These are phyloP conservation scores for Cheiracanthium punctorium DNA, from an alignment of 2,888 invertebrate species.

Conservation along the genomic window DNA sequence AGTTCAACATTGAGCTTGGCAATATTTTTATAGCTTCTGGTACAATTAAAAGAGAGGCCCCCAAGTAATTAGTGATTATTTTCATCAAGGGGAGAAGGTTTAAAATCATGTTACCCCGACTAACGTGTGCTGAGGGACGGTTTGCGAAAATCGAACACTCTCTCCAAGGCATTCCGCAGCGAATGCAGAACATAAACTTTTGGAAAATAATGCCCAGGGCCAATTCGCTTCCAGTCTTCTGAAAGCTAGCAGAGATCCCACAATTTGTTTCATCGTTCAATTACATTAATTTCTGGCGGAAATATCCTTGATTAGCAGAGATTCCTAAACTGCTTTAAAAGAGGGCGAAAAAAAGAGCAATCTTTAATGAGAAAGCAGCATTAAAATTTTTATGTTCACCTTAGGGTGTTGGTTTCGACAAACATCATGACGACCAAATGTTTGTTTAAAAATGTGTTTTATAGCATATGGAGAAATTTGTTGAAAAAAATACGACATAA, in stretches of 20 bases:
- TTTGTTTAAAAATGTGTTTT: constrained; percentile 5
- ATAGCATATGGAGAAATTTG: constrained; percentile 7
- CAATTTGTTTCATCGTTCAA: constrained; percentile 54
- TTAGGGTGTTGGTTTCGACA: background rate
- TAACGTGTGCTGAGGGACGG: constrained; percentile 52
- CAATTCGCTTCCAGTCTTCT: background rate
- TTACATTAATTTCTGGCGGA: constrained; percentile 34
- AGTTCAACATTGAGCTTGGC: constrained; percentile 22
- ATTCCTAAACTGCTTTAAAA: too few species aligned
- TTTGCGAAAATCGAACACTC: constrained; percentile 11
- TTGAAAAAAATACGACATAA: too few species aligned
- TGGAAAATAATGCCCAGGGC: constrained; percentile 45
- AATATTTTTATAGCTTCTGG: constrained; percentile 24
- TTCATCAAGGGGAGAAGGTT: constrained; percentile 39
- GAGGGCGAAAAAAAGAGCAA: background rate
- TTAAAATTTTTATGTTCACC: background rate
- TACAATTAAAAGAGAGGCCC: constrained; percentile 55
- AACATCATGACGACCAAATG: background rate
- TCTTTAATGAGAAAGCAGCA: background rate
- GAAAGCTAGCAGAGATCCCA: constrained; percentile 51
- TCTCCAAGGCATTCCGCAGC: background rate
- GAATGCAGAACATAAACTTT: constrained; percentile 26
- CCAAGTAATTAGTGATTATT: constrained; percentile 63
- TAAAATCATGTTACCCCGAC: constrained; percentile 40
- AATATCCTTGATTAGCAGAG: background rate